Evolutionary conservation across 2,113 vertebrate genomes (phyloP), one percentile per base, ranked within the genome.

Genomic region (Hassar affinis): DNA sequence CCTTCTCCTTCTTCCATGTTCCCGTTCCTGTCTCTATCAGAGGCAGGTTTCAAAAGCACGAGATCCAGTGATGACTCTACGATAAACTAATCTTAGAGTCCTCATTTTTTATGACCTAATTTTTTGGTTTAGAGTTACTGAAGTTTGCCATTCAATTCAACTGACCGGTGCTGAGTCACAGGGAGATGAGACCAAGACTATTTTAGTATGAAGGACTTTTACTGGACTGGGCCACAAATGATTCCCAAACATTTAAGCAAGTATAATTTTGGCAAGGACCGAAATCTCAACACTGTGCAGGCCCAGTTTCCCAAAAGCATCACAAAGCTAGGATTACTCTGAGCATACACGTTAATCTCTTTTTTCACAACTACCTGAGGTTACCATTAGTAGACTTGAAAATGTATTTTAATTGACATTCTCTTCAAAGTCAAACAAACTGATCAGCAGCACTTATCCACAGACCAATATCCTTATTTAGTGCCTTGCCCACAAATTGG

Each of bases 401-500:
- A n/a, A n/a, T n/a, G n/a, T n/a, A n/a, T n/a, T n/a, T n/a, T n/a
- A n/a, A n/a, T n/a, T n/a, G n/a, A n/a, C n/a, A n/a, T n/a, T n/a
- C n/a, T n/a, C n/a, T 38, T 78, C 11, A n/a, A 79, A 20, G 9
- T 56, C 78, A 49, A 80, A 64, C 5, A 51, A 45, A 79, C 25
- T 54, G 59, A 47, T 45, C 1, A 11, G 30, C 42, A 57, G 18
- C 6, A 52, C 68, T 22, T 77, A 45, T 59, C 8, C 30, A 56
- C 18, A 49, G 2, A 59, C 1, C 42, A 35, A 1, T n/a, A n/a
- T n/a, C n/a, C 22, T 35, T 10, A n/a, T 74, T 51, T 18, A 79
- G 27, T 72, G 42, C 52, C 56, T 69, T 57, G 51, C 61, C 49
- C 76, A 61, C 62, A 72, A 33, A 84, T 6, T 25, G 54, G 15